Percentiles rank a stretch among this genome's conserved stretches.
These are phyloP conservation scores for Megaceryle maxima DNA, from an alignment of 2,113 vertebrate genomes.

Conservation along the genomic window DNA sequence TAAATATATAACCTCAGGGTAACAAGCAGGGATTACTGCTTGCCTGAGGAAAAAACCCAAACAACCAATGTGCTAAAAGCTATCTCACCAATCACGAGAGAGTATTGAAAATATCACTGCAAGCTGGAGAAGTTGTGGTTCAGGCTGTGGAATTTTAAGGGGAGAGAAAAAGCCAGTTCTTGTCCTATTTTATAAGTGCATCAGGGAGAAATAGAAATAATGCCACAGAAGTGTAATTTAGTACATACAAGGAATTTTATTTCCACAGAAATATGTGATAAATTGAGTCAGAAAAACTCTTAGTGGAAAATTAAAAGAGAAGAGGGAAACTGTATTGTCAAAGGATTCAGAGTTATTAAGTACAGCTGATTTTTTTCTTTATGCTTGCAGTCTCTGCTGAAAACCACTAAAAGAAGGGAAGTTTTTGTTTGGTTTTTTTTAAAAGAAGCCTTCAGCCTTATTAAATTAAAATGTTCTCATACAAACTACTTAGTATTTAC, in stretches of 20 bases:
- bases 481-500: neutral
- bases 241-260: neutral
- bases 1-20: slow-evolving; percentile 36
- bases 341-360: neutral
- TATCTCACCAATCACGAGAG: neutral
- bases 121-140: neutral
- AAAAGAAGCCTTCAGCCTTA: neutral
- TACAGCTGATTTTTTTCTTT: neutral
- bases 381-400: neutral
- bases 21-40: slow-evolving; percentile 45
- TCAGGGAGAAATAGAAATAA: neutral
- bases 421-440: neutral
- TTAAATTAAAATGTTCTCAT: neutral
- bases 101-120: slow-evolving; percentile 18
- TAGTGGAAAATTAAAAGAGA: neutral
- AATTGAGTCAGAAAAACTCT: neutral
- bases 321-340: neutral
- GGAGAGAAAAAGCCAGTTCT: neutral
- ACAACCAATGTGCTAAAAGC: neutral
- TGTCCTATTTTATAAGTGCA: neutral
- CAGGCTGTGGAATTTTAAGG: neutral
- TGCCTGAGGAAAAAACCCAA: neutral
- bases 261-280: neutral
- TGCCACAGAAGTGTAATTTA: neutral
- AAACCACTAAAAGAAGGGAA: neutral